Conservation (phyloP, 1,140 invertebrate genomes). For the Diabrotica virgifera region DNA sequence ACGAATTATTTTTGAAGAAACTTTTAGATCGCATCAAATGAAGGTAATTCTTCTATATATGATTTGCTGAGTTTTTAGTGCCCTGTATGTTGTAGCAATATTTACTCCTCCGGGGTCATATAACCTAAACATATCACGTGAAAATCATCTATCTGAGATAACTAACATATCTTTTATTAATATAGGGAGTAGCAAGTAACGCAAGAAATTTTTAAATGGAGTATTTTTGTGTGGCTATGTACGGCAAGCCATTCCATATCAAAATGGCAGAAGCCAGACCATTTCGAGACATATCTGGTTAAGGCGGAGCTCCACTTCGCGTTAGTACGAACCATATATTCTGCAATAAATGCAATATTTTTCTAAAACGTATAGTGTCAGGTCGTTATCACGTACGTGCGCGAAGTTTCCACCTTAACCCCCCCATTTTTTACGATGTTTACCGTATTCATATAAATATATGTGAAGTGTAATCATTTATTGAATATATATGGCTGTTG, state of each 20-base stretch:
- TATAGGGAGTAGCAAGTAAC: slow-evolving; percentile 28
- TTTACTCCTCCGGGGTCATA: slow-evolving; percentile 9
- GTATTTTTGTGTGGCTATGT: slow-evolving; percentile 45
- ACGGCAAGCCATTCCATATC: slow-evolving; percentile 30
- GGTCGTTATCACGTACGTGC: slow-evolving; percentile 48
- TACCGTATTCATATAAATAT: slow-evolving; percentile 40
- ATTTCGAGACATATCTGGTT: slow-evolving; percentile 50
- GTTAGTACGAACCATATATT: slow-evolving; percentile 39
- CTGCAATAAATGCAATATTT: slow-evolving; percentile 41
- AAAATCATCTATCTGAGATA: slow-evolving; percentile 32
- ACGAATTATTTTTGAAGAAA: too few relatives aligned
- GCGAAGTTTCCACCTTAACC: slow-evolving; percentile 38
- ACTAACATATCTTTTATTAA: slow-evolving; percentile 35
- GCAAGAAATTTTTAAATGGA: slow-evolving; percentile 35
- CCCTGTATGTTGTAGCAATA: slow-evolving; percentile 20
- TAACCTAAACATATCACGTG: slow-evolving; percentile 27
- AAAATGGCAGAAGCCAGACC: slow-evolving; percentile 42
- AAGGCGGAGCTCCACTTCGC: slow-evolving; percentile 38
- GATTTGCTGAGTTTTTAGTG: neutral
- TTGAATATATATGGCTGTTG: slow-evolving; percentile 43
- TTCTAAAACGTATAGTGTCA: slow-evolving; percentile 48
- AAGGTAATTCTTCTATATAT: too few relatives aligned
- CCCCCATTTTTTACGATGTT: slow-evolving; percentile 45
- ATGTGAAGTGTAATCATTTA: slow-evolving; percentile 30
- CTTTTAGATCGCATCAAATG: too few relatives aligned